Base-by-base conservation (phyloP, 2,113 vertebrate genomes). In the Poeciliopsis turrubarensis region DNA sequence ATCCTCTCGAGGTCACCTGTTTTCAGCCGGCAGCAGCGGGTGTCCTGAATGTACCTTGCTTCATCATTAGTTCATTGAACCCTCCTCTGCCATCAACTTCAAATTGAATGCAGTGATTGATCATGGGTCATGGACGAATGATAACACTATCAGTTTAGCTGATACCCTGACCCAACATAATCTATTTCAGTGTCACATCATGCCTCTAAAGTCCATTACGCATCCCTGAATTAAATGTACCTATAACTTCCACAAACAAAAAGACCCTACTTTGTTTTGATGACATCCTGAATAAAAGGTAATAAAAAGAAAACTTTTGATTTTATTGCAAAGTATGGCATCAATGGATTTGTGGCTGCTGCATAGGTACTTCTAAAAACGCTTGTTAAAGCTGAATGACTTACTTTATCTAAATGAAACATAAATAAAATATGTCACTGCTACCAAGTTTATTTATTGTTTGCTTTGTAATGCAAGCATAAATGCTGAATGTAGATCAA, bases 21-120 rank as follows among this genome's bases (percentile, higher is more conserved):
- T 88, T 85, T 86, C 88, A 86, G 51, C 79, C 67, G 77, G 78
- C 63, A 82, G 57, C 62, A 70, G 78, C 10, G 17, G 51, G 25
- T 86, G 83, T 85, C 80, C 80, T 79, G 82, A 87, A 87, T 91
- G 78, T 78, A 86, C 80, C 70, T 81, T 27, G 72, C 86, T 70
- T 81, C 60, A 26, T 75, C 60, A 80, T 80, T 80, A 72, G 77
- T 78, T 83, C 76, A 60, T 54, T 34, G 60, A 79, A 66, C 44
- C 71, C 80, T 80, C 76, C 83, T 71, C 15, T 47, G 78, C 70
- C 82, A 85, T 86, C 81, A 78, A 68, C 80, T 68, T 80, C 75
- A 82, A 77, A 87, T 75, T 87, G 83, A 91, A 89, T 68, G 68
- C 17, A 60, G 66, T 87, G 90, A 94, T 87, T 89, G 89, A 92